Evolutionary conservation across 2,113 vertebrate species (phyloP), one percentile per base, ranked within the genome.

Genomic region (Hippopotamus amphibius): DNA sequence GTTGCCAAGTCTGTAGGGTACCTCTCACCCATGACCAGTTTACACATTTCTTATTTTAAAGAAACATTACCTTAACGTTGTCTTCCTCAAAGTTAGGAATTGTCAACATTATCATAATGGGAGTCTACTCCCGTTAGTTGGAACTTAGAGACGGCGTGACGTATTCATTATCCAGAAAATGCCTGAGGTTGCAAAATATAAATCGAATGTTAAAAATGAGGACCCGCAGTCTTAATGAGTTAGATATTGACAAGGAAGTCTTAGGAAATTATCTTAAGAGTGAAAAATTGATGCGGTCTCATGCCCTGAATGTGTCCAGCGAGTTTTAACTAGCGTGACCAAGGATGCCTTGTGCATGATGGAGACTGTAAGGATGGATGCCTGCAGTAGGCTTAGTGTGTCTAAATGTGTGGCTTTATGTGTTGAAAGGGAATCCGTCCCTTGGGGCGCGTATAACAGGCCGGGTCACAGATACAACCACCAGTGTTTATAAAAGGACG

Each of bases 21-120:
- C 53, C 13, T 48, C 10, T 94, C 33, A 30, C 81, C 7, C 28
- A 50, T 13, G 24, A 55, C 59, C 11, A 81, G 13, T 81, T 81
- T 76, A 37, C 8, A 43, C 13, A 24, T 94, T 88, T 92, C 71
- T 43, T 69, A 0, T 87, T 63, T 86, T 26, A 66, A 59, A 83
- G 79, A 74, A 88, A 81, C 30, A 61, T 61, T 59, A 79, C 46
- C 30, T 77, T 88, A 65, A 90, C 69, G 13, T 83, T 95, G 66
- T 28, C 48, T 92, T 77, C 41, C 48, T 7, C 43, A 21, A 28
- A 65, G 43, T 50, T 93, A 30, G 43, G 17, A 84, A 55, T 37
- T 88, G 26, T n/a, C 48, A 93, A 6, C 66, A 14, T 50, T 30
- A 30, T 95, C 43, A 66, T 88, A 82, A 72, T 7, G 26, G 15